Evolutionary conservation across 2,888 invertebrate genomes (phyloP).

Genomic region (Clostera curtula): DNA sequence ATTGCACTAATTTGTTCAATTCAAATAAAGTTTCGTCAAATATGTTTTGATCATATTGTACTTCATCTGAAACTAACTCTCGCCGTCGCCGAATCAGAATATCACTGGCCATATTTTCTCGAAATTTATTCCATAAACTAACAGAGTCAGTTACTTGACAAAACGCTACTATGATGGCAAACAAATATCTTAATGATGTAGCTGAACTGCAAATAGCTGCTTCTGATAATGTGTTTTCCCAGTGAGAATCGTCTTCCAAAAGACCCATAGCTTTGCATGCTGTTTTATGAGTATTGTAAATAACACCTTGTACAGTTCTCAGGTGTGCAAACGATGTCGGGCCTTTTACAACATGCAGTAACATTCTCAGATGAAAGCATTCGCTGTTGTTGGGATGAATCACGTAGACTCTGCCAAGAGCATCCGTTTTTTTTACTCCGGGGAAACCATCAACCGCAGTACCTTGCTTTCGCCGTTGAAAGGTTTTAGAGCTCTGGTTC

Average conservation of each 20-base stretch:
- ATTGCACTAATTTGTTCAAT: slow-evolving; percentile 18
- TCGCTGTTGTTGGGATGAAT: slow-evolving; percentile 16
- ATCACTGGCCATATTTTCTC: slow-evolving; percentile 20
- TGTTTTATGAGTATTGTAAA: slow-evolving; percentile 16
- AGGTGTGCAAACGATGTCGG: slow-evolving; percentile 26
- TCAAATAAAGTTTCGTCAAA: slow-evolving; percentile 21
- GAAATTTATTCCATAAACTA: slow-evolving; percentile 20
- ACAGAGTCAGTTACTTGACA: slow-evolving; percentile 15
- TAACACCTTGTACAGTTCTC: slow-evolving; percentile 15
- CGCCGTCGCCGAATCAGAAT: slow-evolving; percentile 20
- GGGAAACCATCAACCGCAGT: slow-evolving; percentile 15
- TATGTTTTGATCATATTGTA: slow-evolving; percentile 21
- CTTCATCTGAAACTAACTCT: slow-evolving; percentile 18
- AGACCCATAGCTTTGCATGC: slow-evolving; percentile 19
- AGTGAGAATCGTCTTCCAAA: slow-evolving; percentile 24
- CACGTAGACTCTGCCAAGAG: slow-evolving; percentile 18
- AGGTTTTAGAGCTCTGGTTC: slow-evolving; percentile 12
- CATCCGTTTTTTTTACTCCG: slow-evolving; percentile 16
- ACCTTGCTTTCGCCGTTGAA: slow-evolving; percentile 16
- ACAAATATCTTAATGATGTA: slow-evolving; percentile 21
- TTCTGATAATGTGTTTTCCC: slow-evolving; percentile 23
- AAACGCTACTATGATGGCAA: slow-evolving; percentile 19
- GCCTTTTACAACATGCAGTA: slow-evolving; percentile 22
- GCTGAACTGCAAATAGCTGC: slow-evolving; percentile 12
- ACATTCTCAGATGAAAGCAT: slow-evolving; percentile 19